Evolutionary conservation across 2,888 invertebrate species (phyloP).

Genomic region (Lacanobia oleracea): DNA sequence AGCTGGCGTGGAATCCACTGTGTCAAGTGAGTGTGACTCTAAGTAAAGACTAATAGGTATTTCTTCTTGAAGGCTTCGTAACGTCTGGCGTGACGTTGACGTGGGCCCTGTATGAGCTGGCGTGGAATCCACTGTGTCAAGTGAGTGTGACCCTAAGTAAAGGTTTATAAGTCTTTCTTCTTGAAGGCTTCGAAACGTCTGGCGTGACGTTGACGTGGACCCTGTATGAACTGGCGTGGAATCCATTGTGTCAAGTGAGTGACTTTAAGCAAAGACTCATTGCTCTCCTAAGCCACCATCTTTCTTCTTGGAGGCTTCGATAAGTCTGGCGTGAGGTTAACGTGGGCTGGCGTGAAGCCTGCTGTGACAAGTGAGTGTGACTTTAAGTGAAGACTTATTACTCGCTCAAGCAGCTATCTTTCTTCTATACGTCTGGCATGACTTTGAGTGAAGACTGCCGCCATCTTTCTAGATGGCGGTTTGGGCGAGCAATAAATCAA

Average conservation of each 20-base stretch:
- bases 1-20: slow-evolving; percentile 69
- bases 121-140: no score
- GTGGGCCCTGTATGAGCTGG: no score
- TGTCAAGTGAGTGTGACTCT: slow-evolving; percentile 67
- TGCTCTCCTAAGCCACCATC: slow-evolving; percentile 73
- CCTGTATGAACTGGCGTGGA: slow-evolving; percentile 71
- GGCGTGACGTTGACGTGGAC: slow-evolving; percentile 62
- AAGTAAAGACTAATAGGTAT: no score
- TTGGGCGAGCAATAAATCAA: slow-evolving; percentile 73
- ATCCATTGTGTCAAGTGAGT: slow-evolving; percentile 70
- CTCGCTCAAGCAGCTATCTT: no score
- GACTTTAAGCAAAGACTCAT: slow-evolving; percentile 64
- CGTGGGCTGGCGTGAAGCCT: slow-evolving; percentile 70
- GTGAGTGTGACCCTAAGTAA: no score
- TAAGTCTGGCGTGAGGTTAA: slow-evolving; percentile 63
- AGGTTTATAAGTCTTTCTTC: no score
- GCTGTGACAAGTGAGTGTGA: slow-evolving; percentile 68
- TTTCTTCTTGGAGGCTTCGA: slow-evolving; percentile 77
- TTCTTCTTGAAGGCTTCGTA: no score
- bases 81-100: no score
- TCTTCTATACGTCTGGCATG: no score
- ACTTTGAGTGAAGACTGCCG: no score
- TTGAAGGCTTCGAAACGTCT: slow-evolving; percentile 76
- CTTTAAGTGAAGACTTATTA: slow-evolving; percentile 1
- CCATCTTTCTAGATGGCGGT: slow-evolving; percentile 71